Base-by-base conservation (phyloP, 2,888 invertebrate genomes). In the Camptogramma bilineatum region DNA sequence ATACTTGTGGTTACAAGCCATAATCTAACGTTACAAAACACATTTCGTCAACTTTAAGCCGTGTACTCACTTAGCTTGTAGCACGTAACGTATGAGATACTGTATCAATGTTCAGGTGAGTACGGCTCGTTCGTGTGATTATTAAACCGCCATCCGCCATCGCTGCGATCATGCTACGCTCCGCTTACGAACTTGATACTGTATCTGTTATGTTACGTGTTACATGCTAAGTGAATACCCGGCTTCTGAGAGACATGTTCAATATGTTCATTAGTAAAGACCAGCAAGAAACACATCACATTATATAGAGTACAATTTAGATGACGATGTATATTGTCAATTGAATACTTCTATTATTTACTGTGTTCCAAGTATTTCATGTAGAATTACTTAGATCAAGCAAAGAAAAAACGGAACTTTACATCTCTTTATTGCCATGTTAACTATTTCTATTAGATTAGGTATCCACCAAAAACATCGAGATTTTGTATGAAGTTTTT, bases 281-380 rank as follows among this genome's bases (percentile, higher is more conserved):
- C 13, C 9, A 50, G 28, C 19, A 50, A 16, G 24, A 52, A 31
- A 9, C 52, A 34, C 34, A 52, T 52, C 52, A 31, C 2, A 34
- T 52, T 28, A 24, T 50, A 4, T 28, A 50, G 50, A 10, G n/a
- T n/a, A n/a, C n/a, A n/a, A n/a, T n/a, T n/a, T 61, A 61, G 57
- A 53, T 46, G 44, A n/a, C 47, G 4, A 53, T 61, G 24, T 52
- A 9, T 52, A 39, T 39, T 31, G 60, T 60, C 42, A 60, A 60
- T 56, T 56, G 34, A 52, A 18, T 34, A 31, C 50, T 50, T n/a
- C n/a, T 34, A 13, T 2, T 2, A 34, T 34, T 39, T 3, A 13
- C 13, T 39, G 3, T 39, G 2, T 13, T 3, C 0, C 16, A 16
- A 1, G 19, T 13, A 21, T 10, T 21, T 21, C 47, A 47, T 47